Base-by-base conservation (phyloP, 2,797 vertebrate species). In the Parambassis ranga region DNA sequence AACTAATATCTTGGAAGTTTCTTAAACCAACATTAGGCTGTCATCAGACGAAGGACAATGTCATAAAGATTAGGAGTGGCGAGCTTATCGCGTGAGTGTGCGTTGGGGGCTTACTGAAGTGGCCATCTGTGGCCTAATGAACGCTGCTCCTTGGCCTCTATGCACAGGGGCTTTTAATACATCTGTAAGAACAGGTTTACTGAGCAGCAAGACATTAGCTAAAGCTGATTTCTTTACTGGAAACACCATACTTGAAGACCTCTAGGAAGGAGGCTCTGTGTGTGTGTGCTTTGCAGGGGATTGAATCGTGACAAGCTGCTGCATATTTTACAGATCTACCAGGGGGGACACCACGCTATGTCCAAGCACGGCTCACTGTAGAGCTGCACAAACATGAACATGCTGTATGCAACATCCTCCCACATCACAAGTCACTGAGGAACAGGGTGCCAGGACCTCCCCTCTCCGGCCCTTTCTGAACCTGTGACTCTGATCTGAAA, bases 121-220 rank as follows among this genome's bases (percentile, higher is more conserved):
- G 89, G 84, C 92, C 90, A 92, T 93, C 91, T 93, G 91, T 85
- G 87, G 83, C 87, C 89, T 91, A 85, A 88, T 90, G 87, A 91
- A 81, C 77, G 82, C 90, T 74, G 78, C 87, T 90, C 83, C 68
- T 83, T 86, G 88, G 87, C 89, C 89, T 89, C 80, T 65, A 53
- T 85, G 87, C 81, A 79, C 83, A 84, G 77, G 68, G 75, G 87
- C 82, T 89, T 82, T 87, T 65, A 82, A 85, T 89, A 90, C 91
- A 92, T 92, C 91, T 92, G 89, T 78, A 92, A 79, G 87, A 80
- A 77, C 83, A 83, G 90, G 85, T 92, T 90, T 91, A 87, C 84
- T 24, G 81, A 88, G 82, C 82, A 89, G 87, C 73, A 78, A 88
- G 84, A 91, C 89, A 90, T 90, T 91, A 92, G 90, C 91, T 91